These are phyloP conservation scores for Dynastes maya DNA, from an alignment of 2,888 invertebrate species.

Conservation along the genomic window DNA sequence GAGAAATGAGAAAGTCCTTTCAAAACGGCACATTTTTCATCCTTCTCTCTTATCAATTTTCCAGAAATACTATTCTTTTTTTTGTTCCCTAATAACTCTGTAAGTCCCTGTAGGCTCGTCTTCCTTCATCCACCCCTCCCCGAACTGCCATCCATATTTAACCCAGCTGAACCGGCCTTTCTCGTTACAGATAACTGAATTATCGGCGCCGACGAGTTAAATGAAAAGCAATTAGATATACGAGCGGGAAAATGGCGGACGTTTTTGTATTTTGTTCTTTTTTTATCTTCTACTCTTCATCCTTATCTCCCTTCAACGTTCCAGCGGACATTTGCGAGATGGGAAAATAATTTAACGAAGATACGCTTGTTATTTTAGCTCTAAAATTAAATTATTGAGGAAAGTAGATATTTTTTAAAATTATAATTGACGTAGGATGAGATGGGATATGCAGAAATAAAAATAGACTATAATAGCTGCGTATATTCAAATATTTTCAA, in stretches of 20 bases:
- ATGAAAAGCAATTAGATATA: slow-evolving; percentile 9
- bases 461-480: not conserved
- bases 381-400: not conserved
- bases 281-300: not conserved
- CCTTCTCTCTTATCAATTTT: no score
- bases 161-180: not conserved
- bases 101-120: no score
- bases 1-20: no score
- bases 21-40: no score
- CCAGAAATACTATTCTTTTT: no score
- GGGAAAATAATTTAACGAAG: not conserved
- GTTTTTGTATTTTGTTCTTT: not conserved
- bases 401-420: no score
- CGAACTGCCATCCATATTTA: not conserved
- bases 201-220: not conserved
- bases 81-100: no score
- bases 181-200: not conserved
- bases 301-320: no score
- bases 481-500: no score
- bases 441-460: not conserved
- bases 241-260: not conserved
- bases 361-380: not conserved
- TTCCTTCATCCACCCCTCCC: not conserved
- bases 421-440: not conserved
- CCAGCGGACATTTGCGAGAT: not conserved